Conservation (phyloP, 2,113 vertebrate species). For the Glaucidium brasilianum region DNA sequence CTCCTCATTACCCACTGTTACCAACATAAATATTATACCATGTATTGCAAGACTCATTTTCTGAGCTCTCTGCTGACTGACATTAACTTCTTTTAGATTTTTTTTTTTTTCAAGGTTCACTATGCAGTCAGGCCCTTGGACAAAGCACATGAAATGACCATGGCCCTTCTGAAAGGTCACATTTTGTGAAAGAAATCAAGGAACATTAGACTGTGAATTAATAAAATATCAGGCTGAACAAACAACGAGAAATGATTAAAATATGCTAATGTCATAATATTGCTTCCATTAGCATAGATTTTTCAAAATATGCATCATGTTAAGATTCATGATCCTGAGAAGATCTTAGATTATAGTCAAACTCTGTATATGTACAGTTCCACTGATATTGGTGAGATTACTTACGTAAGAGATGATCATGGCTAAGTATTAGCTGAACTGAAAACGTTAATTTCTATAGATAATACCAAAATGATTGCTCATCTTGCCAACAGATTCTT, state of each 20-base stretch:
- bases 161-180: neutral
- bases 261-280: neutral
- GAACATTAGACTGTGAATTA: neutral
- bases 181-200: neutral
- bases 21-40: neutral
- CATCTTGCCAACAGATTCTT: slow-evolving; percentile 20
- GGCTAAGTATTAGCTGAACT: neutral
- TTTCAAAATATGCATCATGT: neutral
- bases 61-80: neutral
- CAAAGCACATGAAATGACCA: accelerated
- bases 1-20: neutral
- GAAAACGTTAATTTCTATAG: neutral
- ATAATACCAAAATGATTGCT: neutral
- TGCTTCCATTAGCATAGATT: neutral
- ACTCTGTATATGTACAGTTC: neutral
- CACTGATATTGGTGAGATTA: neutral
- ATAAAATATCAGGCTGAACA: neutral
- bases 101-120: neutral
- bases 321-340: neutral
- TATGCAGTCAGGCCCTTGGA: neutral
- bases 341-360: neutral
- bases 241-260: neutral
- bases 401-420: neutral
- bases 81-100: neutral
- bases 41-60: neutral